These are phyloP conservation scores for Pao palembangensis DNA, from an alignment of 2,113 vertebrate genomes.

Conservation along the genomic window DNA sequence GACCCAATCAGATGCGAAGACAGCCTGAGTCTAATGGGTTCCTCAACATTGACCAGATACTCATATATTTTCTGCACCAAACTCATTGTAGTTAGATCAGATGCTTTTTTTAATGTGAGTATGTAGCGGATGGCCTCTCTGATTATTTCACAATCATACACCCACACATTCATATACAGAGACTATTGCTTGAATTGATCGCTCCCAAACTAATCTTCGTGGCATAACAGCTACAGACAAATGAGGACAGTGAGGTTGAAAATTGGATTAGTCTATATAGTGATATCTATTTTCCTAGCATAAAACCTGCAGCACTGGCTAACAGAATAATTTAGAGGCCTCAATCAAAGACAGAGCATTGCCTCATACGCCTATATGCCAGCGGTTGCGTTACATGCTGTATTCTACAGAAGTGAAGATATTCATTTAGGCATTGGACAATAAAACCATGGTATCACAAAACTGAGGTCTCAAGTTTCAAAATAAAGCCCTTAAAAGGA, in stretches of 20 bases:
- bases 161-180: conserved; percentile 5
- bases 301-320: conserved; percentile 30
- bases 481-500: too few species aligned
- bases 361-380: neutral
- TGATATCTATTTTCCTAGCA: conserved; percentile 28
- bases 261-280: conserved; percentile 46
- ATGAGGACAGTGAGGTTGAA: conserved; percentile 34
- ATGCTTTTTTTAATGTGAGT: conserved; percentile 47
- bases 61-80: conserved; percentile 77
- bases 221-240: conserved; percentile 24
- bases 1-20: conserved; percentile 76
- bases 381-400: neutral
- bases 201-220: conserved; percentile 34
- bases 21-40: conserved; percentile 60
- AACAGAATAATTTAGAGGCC: conserved; percentile 18
- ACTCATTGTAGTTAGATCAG: conserved; percentile 70
- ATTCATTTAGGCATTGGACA: too few species aligned
- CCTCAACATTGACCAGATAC: conserved; percentile 56
- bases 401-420: conserved; percentile 1
- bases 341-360: conserved; percentile 25
- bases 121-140: conserved; percentile 35
- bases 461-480: too few species aligned
- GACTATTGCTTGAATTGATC: conserved; percentile 47
- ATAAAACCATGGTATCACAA: too few species aligned
- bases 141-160: conserved; percentile 12